Percentiles rank a stretch among this genome's conserved stretches.
phyloP scores from a whole-genome alignment of 2,797 vertebrate species.

The Arnoldichthys spilopterus region DNA sequence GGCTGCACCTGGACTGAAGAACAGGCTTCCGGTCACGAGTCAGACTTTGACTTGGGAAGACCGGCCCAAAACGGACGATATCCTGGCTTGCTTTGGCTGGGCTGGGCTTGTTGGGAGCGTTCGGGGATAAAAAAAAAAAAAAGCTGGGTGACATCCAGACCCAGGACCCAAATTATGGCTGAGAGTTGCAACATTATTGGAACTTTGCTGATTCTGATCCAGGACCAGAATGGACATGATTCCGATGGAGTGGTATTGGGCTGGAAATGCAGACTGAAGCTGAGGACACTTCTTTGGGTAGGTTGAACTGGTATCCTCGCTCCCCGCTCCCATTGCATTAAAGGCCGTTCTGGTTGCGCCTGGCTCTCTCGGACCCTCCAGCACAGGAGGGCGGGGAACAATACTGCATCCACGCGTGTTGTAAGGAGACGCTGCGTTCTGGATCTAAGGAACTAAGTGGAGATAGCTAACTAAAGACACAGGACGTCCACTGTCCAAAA shows the following conservation, averaged over 20 bases:
- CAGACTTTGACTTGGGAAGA: slow-evolving; percentile 29
- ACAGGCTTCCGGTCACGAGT: slow-evolving; percentile 10
- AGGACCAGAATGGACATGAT: neutral
- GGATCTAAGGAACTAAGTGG: neutral
- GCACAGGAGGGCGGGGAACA: neutral
- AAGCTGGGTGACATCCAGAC: slow-evolving; percentile 35
- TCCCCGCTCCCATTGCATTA: neutral
- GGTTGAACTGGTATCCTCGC: neutral
- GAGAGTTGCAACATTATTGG: neutral
- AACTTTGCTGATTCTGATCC: slow-evolving; percentile 16
- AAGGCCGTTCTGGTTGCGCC: neutral
- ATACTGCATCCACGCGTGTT: neutral
- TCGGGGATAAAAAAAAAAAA: slow-evolving; percentile 5
- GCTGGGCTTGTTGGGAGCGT: slow-evolving; percentile 21
- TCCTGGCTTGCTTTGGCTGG: slow-evolving; percentile 35
- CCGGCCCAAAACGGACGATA: slow-evolving; percentile 6
- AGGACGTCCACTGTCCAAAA: slow-evolving; percentile 36
- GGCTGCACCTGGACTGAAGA: slow-evolving; percentile 29
- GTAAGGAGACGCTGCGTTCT: neutral
- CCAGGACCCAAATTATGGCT: slow-evolving; percentile 27
- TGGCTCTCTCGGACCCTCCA: neutral
- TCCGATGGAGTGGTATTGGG: neutral
- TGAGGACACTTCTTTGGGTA: neutral
- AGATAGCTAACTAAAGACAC: slow-evolving; percentile 40
- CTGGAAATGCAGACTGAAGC: neutral